These are phyloP conservation scores for Azorinus chamasolen DNA, from an alignment of 2,888 invertebrate genomes.

Conservation along the genomic window DNA sequence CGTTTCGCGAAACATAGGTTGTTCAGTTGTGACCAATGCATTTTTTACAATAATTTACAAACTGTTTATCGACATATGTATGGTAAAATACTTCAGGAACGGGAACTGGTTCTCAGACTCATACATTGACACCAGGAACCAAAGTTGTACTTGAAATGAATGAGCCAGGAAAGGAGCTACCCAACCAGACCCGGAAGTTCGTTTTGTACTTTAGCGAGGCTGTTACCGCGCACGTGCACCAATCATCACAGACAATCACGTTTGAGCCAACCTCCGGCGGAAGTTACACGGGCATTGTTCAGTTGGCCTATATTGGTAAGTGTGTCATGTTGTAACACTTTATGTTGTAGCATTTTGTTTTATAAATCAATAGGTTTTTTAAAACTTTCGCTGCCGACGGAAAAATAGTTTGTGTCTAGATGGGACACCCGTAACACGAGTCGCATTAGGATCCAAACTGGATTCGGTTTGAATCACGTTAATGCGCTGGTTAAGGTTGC, in stretches of 20 bases:
- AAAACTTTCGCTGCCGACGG: no score
- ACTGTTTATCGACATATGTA: no score
- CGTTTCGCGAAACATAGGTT: no score
- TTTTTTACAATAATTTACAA: no score
- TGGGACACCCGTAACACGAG: no score
- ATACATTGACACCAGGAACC: slow-evolving; percentile 40
- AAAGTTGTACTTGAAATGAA: slow-evolving; percentile 77
- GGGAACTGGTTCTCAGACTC: neutral
- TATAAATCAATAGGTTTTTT: no score
- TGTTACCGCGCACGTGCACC: slow-evolving; percentile 64
- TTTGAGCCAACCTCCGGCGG: slow-evolving; percentile 72
- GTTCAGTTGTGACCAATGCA: no score
- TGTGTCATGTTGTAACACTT: neutral
- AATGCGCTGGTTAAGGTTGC: no score
- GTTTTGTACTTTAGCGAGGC: slow-evolving; percentile 71
- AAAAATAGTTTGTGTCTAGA: no score
- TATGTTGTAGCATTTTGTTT: neutral
- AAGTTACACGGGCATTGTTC: slow-evolving; percentile 70
- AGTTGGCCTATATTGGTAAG: slow-evolving; percentile 71
- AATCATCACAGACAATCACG: slow-evolving; percentile 49
- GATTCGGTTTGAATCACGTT: no score
- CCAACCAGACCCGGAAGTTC: slow-evolving; percentile 73
- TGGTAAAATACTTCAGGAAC: no score
- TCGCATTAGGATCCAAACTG: no score
- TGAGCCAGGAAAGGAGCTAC: slow-evolving; percentile 73